These are phyloP conservation scores for Harmothoe impar DNA, from an alignment of 2,888 invertebrate species.

Conservation along the genomic window DNA sequence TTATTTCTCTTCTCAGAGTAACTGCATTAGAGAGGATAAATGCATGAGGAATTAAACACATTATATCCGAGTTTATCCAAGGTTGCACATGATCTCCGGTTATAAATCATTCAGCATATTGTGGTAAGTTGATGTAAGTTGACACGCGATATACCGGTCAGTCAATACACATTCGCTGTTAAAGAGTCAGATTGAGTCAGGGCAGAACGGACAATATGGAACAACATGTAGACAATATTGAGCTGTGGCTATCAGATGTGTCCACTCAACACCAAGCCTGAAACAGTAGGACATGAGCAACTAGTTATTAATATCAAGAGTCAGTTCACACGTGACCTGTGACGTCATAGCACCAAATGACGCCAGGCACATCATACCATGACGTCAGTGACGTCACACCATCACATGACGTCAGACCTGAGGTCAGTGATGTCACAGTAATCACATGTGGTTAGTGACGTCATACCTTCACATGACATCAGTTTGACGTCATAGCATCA, in stretches of 20 bases:
- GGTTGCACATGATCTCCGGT: too few species aligned
- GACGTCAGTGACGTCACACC: background rate
- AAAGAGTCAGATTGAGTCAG: background rate
- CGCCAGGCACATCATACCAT: background rate
- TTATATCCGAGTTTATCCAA: background rate
- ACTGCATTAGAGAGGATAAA: background rate
- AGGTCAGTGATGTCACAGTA: too few species aligned
- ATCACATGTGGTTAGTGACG: too few species aligned
- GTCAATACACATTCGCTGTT: constrained; percentile 30
- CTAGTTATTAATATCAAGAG: background rate
- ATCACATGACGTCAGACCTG: background rate
- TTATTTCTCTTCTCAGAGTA: constrained; percentile 13
- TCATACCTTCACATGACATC: too few species aligned
- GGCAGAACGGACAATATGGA: background rate
- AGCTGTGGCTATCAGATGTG: background rate
- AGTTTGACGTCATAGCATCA: too few species aligned
- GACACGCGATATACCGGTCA: background rate
- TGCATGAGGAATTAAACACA: background rate
- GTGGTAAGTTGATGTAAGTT: background rate
- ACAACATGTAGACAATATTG: constrained; percentile 25
- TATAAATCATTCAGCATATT: too few species aligned
- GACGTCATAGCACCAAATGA: background rate
- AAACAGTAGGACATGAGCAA: background rate
- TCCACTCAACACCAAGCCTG: background rate
- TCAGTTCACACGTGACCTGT: background rate